Evolutionary conservation across 2,113 vertebrate species (phyloP), one percentile per base, ranked within the genome.

Genomic region (Anser cygnoides): DNA sequence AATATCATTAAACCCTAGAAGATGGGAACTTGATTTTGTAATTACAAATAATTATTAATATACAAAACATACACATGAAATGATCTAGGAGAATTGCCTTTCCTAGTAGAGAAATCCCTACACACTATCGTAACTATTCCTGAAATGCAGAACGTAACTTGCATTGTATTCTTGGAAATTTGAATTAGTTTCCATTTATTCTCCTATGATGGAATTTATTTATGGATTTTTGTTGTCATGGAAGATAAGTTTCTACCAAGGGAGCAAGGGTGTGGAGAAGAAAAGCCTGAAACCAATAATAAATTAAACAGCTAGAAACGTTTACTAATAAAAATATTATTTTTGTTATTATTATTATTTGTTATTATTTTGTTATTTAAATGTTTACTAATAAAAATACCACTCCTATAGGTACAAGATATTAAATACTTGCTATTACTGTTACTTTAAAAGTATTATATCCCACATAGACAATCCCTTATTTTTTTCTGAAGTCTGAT

Each of bases 251-350:
- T 33, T 35, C 6, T 55, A 81, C 19, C 11, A 17, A 19, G 13
- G 16, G 52, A 87, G n/a, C 6, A 46, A 0, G 0, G 2, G 1
- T 49, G 59, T 28, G 31, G 49, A 73, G 31, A 65, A 70, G 2
- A 8, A 77, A 84, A 92, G n/a, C 7, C 19, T 12, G 9, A 86
- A 22, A 87, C 19, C 11, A 80, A 65, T 81, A 86, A 75, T 81
- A 86, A 75, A 87, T 55, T 67, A 46, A 86, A n/a, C 16, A 39
- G 15, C 23, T 87, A 50, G 17, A 78, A 4, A 65, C 55, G 28
- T n/a, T 82, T 78, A 70, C n/a, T 80, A 84, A 75, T 70, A 70
- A 79, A 89, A 89, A 54, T 23, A 26, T 39, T 39, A 39, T 39
- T 39, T 39, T 39, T 39, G 39, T 39, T 39, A 39, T 39, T 39